A percentile compares a stretch with the other conserved stretches of the same genome.
Conservation (phyloP, 2,888 invertebrate genomes). For the Julus scandinavius region DNA sequence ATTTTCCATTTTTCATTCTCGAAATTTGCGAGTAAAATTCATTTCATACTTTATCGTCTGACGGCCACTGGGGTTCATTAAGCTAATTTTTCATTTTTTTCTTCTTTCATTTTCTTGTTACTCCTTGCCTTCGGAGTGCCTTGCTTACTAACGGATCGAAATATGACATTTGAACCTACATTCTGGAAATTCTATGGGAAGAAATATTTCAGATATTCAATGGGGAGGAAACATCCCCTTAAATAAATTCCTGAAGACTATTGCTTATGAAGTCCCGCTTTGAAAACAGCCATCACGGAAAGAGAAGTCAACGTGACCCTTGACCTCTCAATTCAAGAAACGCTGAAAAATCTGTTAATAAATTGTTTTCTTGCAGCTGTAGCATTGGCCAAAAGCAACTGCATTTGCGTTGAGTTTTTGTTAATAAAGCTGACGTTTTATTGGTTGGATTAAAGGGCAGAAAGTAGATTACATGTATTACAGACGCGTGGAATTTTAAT, state of each 20-base stretch:
- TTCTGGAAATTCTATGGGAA: neutral
- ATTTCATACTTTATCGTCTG: neutral
- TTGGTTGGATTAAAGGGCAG: neutral
- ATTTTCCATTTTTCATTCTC: neutral
- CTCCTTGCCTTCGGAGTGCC: neutral
- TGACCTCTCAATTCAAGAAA: neutral
- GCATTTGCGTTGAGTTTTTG: neutral
- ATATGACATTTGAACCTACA: neutral
- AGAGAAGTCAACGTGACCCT: neutral
- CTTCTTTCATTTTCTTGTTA: neutral
- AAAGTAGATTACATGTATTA: too few relatives aligned
- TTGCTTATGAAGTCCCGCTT: neutral
- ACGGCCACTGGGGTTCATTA: neutral
- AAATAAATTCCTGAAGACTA: conserved; percentile 14
- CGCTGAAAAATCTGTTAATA: conserved; percentile 14
- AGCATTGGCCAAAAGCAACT: neutral
- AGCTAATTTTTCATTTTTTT: conserved; percentile 1
- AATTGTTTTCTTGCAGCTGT: neutral
- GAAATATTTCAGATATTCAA: neutral
- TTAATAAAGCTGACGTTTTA: neutral
- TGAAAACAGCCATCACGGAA: neutral
- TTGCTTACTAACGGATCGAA: neutral
- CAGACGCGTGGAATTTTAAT: too few relatives aligned
- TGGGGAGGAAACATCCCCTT: neutral
- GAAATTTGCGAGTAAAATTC: neutral